A percentile compares a stretch with the other conserved stretches of the same genome.
Evolutionary conservation across 64 coral and sea anemone genomes (phyloP).

Genomic region (Hydrozoanthus tunicans): DNA sequence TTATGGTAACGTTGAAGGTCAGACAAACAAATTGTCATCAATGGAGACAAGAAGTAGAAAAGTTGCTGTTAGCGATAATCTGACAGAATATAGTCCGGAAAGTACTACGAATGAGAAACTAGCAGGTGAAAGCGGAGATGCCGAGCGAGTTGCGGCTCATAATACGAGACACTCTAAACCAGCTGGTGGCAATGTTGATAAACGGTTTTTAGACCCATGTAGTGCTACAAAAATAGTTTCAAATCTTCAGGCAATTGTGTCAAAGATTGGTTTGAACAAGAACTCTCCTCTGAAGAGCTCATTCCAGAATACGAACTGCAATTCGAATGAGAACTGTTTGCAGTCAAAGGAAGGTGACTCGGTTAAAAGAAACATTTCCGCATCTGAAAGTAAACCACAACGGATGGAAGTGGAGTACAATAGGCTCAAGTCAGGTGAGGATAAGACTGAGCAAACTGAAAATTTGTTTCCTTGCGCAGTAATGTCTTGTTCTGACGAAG

Average conservation of each 20-base stretch:
- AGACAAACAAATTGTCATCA: no score
- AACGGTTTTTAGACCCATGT: background rate
- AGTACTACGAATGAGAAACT: background rate
- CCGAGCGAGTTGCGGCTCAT: background rate
- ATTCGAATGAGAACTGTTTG: background rate
- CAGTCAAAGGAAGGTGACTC: background rate
- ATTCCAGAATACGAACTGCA: background rate
- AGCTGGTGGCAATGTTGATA: background rate
- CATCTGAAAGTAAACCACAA: background rate
- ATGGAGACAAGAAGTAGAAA: background rate
- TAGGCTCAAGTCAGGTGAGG: background rate
- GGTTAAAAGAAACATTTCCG: background rate
- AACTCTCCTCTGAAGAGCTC: background rate
- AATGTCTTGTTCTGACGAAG: background rate
- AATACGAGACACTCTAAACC: background rate
- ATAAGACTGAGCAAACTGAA: background rate
- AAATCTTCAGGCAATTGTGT: constrained; percentile 40
- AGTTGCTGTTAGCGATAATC: background rate
- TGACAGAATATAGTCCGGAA: background rate
- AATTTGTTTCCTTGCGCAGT: no score
- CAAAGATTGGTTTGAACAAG: constrained; percentile 4
- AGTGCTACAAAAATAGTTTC: constrained; percentile 18
- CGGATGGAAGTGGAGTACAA: no score
- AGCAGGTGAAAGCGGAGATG: background rate
- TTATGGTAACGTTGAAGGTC: no score